A percentile compares a stretch with the other conserved stretches of the same genome.
Evolutionary conservation across 2,888 invertebrate species (phyloP).

Genomic region (Microchrysa polita): DNA sequence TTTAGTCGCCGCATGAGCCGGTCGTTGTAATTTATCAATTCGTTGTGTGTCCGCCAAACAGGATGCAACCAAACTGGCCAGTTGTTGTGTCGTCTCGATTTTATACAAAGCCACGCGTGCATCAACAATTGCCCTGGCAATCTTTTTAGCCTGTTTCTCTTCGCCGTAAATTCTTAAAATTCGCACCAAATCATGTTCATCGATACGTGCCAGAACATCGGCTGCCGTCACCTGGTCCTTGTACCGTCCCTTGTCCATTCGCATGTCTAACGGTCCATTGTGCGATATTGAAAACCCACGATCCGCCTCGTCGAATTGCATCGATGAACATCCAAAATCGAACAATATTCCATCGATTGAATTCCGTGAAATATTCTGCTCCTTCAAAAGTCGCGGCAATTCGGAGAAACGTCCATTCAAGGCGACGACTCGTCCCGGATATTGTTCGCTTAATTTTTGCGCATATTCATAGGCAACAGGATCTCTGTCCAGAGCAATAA

Average conservation of each 20-base stretch:
- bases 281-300: conserved; percentile 88
- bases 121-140: conserved; percentile 88
- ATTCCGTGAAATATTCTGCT: conserved; percentile 69
- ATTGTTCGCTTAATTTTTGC: conserved; percentile 70
- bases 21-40: conserved; percentile 78
- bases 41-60: conserved; percentile 68
- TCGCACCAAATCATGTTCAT: conserved; percentile 79
- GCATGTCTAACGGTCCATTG: conserved; percentile 93
- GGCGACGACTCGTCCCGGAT: conserved; percentile 79
- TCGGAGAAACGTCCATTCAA: conserved; percentile 90
- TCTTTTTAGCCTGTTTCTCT: conserved; percentile 85
- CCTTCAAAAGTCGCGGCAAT: conserved; percentile 73
- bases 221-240: conserved; percentile 82
- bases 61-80: conserved; percentile 78
- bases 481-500: conserved; percentile 90
- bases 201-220: conserved; percentile 82
- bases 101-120: conserved; percentile 78
- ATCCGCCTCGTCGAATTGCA: conserved; percentile 86
- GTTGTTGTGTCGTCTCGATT: conserved; percentile 83
- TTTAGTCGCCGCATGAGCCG: conserved; percentile 86
- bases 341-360: conserved; percentile 88
- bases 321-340: conserved; percentile 94
- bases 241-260: conserved; percentile 85
- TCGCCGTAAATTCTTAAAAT: conserved; percentile 94
- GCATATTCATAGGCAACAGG: conserved; percentile 80